Evolutionary conservation across 1,140 invertebrate genomes (phyloP), one percentile per base, ranked within the genome.

Genomic region (Drosophila chauvacae): DNA sequence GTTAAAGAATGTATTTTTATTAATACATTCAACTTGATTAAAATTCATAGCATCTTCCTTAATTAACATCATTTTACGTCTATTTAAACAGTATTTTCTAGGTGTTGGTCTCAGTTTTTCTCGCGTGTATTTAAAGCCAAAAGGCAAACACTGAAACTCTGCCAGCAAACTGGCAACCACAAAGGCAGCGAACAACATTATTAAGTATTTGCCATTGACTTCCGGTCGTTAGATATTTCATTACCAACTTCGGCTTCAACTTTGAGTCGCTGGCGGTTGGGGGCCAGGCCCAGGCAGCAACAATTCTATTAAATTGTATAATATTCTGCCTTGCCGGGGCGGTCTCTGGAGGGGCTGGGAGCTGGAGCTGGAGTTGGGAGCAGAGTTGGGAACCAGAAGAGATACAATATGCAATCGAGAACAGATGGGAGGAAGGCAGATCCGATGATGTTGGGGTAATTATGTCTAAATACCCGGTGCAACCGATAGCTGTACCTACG

Each of bases 181-280:
- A 74, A 72, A 79, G 71, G 65, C 63, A 84, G 66, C 59, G 70
- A 85, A 81, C 85, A 90, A 79, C 84, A 88, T 88, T 88, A 88
- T 88, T 88, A 90, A 84, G 85, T 90, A 90, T 90, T 90, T 90
- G 85, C 85, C 74, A 90, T 90, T 77, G 86, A 90, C 85, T 90
- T 90, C 85, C 85, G 85, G 85, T 90, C 85, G 85, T 90, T 90
- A 90, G 85, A 90, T 90, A 90, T 90, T 90, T 90, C 85, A 90
- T 90, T 90, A 90, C 81, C 85, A 90, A 87, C 84, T 73, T 88
- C 65, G 57, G 48, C 68, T 50, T 42, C 69, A 57, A 71, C 50
- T 71, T 30, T 65, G 41, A 60, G 41, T 48, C n/a, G 37, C 59
- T 23, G 48, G 33, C 7, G 56, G 30, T 7, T 7, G 48, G 48